Conservation (phyloP, 2,113 vertebrate species). For the Oryctolagus cuniculus region mOryCun1.1 NC_091435.1:24921501-24922000, state of each 20-base stretch:
- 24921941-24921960: neutral
- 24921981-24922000: too few relatives aligned
- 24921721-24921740: neutral
- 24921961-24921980: too few relatives aligned
- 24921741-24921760: neutral
- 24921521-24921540: neutral
- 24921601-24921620: neutral
- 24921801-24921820: neutral
- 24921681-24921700: neutral
- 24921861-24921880: neutral
- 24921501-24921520: neutral
- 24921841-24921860: neutral
- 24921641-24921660: neutral
- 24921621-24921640: neutral
- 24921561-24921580: neutral
- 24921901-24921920: neutral
- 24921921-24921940: neutral
- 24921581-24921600: neutral
- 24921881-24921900: fast-evolving
- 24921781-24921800: neutral
- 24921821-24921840: neutral
- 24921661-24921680: neutral
- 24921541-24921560: neutral
- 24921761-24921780: neutral
- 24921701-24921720: slow-evolving; percentile 8